phyloP scores from a whole-genome alignment of 2,888 invertebrate species.

The Neoascia interrupta region DNA sequence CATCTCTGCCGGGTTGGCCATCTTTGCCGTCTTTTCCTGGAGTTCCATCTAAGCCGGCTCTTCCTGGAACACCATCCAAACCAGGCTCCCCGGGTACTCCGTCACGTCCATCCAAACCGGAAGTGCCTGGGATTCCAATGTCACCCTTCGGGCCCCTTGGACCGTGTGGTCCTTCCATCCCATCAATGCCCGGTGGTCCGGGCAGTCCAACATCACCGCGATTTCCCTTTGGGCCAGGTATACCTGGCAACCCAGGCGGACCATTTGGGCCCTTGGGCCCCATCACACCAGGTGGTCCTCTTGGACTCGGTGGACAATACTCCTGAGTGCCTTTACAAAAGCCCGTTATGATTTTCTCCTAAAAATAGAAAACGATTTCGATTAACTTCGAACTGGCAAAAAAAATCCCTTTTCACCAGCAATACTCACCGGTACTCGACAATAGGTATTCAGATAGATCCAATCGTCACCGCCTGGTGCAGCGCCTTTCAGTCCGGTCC shows the following conservation, averaged over 20 bases:
- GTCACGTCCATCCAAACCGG: conserved; percentile 91
- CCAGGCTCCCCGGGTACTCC: conserved; percentile 96
- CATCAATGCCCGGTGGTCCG: conserved; percentile 83
- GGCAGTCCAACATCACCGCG: conserved; percentile 84
- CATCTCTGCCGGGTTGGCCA: conserved; percentile 81
- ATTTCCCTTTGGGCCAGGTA: conserved; percentile 86
- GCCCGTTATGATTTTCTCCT: conserved; percentile 91
- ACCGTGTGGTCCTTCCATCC: conserved; percentile 75
- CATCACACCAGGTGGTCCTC: conserved; percentile 82
- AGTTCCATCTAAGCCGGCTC: conserved; percentile 91
- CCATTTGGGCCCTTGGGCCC: conserved; percentile 84
- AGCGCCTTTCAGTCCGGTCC: conserved; percentile 84
- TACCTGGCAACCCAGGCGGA: conserved; percentile 81
- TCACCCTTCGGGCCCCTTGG: conserved; percentile 79
- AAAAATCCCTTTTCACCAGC: background rate
- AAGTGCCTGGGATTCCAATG: conserved; percentile 85
- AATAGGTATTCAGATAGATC: conserved; percentile 93
- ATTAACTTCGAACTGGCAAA: background rate
- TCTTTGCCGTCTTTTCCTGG: conserved; percentile 88
- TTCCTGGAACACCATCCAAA: conserved; percentile 88
- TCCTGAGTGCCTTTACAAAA: conserved; percentile 91
- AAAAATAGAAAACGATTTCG: conserved; percentile 74
- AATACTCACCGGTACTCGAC: conserved; percentile 89
- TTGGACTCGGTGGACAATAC: conserved; percentile 87
- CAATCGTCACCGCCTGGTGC: conserved; percentile 88